Base-by-base conservation (phyloP, 2,888 invertebrate genomes). In the Hartigia nigra region DNA sequence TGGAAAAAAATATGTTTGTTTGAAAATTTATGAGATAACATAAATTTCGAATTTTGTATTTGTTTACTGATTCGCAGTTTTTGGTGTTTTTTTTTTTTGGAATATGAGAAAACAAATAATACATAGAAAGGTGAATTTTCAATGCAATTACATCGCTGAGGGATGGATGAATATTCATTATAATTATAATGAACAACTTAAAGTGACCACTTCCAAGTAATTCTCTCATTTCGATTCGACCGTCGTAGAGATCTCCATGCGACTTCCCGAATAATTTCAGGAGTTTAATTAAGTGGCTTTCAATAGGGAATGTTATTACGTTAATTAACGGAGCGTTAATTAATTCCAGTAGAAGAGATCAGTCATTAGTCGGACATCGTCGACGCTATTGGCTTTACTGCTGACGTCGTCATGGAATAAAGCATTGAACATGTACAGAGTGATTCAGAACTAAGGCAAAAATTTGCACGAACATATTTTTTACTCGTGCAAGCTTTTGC, bases 341-440 rank as follows among this genome's bases (percentile, higher is more conserved):
- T 9, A 23, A 23, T 55, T 9, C 23, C 23, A 87, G 84, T 86
- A 80, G 83, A 81, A 80, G 82, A 86, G 82, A 82, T 81, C 81
- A 76, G 83, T 81, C 82, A 86, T 87, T 84, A 85, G 84, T 86
- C 84, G 85, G 83, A 79, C 83, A 78, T 72, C 39, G 75, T 69
- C 69, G 72, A 55, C 9, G 9, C 9, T 55, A 55, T 23, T 23
- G 23, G 55, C 23, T 55, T 55, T 23, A 55, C 55, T 55, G 23
- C 9, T 55, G 55, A 55, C 23, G 55, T 14, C 23, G 55, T 55
- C 23, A 55, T 55, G 55, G 23, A 55, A 23, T 23, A 5, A 9
- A 55, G 39, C 14, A 55, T 55, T 9, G 2, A 55, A 23, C 23
- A 55, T 23, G 23, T n/a, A n/a, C n/a, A n/a, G n/a, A n/a, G n/a